These are phyloP conservation scores for Bombus sibiricus DNA, from an alignment of 1,140 invertebrate genomes.

Conservation along the genomic window DNA sequence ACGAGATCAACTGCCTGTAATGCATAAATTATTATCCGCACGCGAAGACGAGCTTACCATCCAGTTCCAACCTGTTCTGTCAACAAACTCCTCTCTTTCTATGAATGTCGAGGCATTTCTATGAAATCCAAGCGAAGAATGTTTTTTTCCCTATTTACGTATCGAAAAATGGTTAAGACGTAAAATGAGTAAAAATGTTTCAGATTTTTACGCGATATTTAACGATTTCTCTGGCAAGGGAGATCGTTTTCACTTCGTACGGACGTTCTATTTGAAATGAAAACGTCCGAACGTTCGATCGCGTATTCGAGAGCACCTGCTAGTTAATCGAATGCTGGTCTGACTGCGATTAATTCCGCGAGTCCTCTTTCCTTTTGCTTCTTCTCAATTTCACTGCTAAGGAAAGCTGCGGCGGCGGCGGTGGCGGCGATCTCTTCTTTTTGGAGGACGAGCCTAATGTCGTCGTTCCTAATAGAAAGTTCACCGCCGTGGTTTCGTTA, in stretches of 20 bases:
- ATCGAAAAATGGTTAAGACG: not conserved
- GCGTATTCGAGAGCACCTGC: not conserved
- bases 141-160: not conserved
- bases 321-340: constrained; percentile 15
- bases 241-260: too few relatives aligned
- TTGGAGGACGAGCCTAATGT: constrained; percentile 9
- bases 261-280: not conserved
- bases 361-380: constrained; percentile 2
- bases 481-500: not conserved
- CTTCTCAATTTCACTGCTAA: constrained; percentile 46
- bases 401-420: not conserved
- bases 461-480: constrained; percentile 21
- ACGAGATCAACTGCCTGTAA: constrained; percentile 53
- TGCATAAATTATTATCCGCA: constrained; percentile 51
- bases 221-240: not conserved
- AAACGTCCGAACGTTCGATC: constrained; percentile 24
- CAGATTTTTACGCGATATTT: not conserved
- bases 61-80: not conserved
- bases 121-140: too few relatives aligned
- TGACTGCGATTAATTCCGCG: constrained; percentile 49
- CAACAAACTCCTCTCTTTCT: not conserved
- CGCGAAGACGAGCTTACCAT: constrained; percentile 32
- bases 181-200: not conserved
- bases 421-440: not conserved
- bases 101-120: too few relatives aligned